phyloP scores from a whole-genome alignment of 1,140 invertebrate genomes.

The Leptinotarsa defecta region DNA sequence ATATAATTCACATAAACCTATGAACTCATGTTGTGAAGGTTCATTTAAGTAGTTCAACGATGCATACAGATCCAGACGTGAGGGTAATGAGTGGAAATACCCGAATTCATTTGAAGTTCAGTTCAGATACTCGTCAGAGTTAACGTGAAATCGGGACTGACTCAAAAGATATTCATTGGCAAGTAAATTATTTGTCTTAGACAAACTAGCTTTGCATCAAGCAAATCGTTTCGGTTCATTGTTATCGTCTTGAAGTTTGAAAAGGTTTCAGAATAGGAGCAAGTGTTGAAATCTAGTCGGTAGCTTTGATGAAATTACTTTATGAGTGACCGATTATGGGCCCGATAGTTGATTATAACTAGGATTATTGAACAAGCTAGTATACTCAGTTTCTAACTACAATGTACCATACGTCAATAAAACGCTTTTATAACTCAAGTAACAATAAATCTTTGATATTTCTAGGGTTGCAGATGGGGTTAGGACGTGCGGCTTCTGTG shows the following conservation, averaged over 20 bases:
- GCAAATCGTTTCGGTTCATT: constrained; percentile 20
- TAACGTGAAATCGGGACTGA: constrained; percentile 1
- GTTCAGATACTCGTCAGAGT: constrained; percentile 14
- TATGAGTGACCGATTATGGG: too few relatives aligned
- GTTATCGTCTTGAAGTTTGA: neutral
- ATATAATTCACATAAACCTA: neutral
- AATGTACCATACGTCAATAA: too few relatives aligned
- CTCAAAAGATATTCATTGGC: constrained; percentile 17
- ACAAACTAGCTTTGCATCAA: constrained; percentile 11
- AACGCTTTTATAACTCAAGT: too few relatives aligned
- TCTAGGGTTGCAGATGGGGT: too few relatives aligned
- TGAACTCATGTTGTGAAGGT: neutral
- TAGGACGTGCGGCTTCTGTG: too few relatives aligned
- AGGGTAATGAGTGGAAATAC: constrained; percentile 22
- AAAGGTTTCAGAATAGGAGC: too few relatives aligned
- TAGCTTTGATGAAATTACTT: too few relatives aligned
- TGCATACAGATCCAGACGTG: neutral
- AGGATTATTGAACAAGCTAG: too few relatives aligned
- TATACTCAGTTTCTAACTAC: too few relatives aligned
- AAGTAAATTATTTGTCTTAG: constrained; percentile 22
- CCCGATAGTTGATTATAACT: too few relatives aligned
- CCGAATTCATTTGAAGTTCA: constrained; percentile 18
- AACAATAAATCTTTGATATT: too few relatives aligned
- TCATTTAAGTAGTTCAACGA: constrained; percentile 5
- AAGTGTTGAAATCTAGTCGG: too few relatives aligned